Conservation (phyloP, 2,113 vertebrate species). For the Archocentrus centrarchus region DNA sequence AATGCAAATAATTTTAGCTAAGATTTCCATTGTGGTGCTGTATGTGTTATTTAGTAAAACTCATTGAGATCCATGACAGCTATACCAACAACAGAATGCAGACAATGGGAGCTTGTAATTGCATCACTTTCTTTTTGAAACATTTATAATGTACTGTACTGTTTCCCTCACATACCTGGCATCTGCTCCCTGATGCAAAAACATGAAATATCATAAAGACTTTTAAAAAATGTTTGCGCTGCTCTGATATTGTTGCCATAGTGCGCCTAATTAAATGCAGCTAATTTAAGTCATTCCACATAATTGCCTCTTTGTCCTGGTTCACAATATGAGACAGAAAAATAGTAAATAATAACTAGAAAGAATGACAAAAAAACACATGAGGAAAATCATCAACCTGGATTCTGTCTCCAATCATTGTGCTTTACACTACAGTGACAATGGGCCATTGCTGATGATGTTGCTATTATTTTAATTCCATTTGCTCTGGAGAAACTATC, state of each 20-base stretch:
- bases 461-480: conserved; percentile 46
- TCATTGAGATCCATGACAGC: neutral
- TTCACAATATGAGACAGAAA: conserved; percentile 22
- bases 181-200: neutral
- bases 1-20: neutral
- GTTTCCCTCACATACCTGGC: neutral
- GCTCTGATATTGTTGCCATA: conserved; percentile 27
- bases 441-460: conserved; percentile 61
- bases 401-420: neutral
- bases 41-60: neutral
- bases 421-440: conserved; percentile 8
- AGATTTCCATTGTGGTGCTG: neutral
- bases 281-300: conserved; percentile 37
- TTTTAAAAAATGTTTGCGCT: conserved; percentile 27
- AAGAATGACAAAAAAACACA: conserved; percentile 39
- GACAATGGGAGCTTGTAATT: neutral
- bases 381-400: conserved; percentile 40
- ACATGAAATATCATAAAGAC: neutral
- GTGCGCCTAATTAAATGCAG: conserved; percentile 14
- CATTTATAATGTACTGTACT: conserved; percentile 19
- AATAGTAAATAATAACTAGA: neutral
- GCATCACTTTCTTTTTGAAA: neutral
- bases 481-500: conserved; percentile 49
- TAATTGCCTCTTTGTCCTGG: conserved; percentile 21
- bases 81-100: neutral